A percentile compares a stretch with the other conserved stretches of the same genome.
These are phyloP conservation scores for Furcula furcula DNA, from an alignment of 2,888 invertebrate genomes.

Conservation along the genomic window DNA sequence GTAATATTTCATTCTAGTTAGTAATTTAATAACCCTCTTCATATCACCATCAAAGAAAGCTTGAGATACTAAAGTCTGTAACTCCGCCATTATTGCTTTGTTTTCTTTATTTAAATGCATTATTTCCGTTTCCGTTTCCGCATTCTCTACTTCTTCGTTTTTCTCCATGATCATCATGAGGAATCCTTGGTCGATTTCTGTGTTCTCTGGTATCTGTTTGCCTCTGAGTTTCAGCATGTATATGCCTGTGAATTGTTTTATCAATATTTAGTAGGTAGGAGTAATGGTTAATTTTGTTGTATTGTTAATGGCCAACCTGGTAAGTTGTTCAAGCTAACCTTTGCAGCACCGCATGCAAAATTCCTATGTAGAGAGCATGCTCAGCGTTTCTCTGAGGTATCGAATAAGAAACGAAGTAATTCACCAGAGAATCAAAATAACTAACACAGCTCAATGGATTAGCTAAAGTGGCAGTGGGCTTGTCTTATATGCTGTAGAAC, in stretches of 20 bases:
- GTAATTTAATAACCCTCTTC: slow-evolving; percentile 82
- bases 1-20: slow-evolving; percentile 93
- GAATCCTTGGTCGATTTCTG: slow-evolving; percentile 85
- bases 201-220: slow-evolving; percentile 84
- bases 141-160: slow-evolving; percentile 91
- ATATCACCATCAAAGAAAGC: slow-evolving; percentile 85
- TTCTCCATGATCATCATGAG: slow-evolving; percentile 93
- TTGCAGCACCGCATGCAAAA: too few relatives aligned
- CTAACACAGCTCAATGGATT: too few relatives aligned
- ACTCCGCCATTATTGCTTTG: slow-evolving; percentile 71
- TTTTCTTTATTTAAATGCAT: slow-evolving; percentile 82
- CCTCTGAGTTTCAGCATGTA: slow-evolving; percentile 90
- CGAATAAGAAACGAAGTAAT: too few relatives aligned
- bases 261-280: too few relatives aligned
- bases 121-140: slow-evolving; percentile 81
- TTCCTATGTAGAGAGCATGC: too few relatives aligned
- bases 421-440: too few relatives aligned
- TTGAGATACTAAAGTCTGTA: slow-evolving; percentile 80
- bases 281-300: too few relatives aligned
- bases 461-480: too few relatives aligned
- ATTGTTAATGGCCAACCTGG: too few relatives aligned
- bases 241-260: slow-evolving; percentile 82
- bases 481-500: too few relatives aligned
- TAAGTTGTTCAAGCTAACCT: too few relatives aligned
- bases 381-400: too few relatives aligned